phyloP scores from a whole-genome alignment of 2,888 invertebrate species.

The Panopea generosa region DNA sequence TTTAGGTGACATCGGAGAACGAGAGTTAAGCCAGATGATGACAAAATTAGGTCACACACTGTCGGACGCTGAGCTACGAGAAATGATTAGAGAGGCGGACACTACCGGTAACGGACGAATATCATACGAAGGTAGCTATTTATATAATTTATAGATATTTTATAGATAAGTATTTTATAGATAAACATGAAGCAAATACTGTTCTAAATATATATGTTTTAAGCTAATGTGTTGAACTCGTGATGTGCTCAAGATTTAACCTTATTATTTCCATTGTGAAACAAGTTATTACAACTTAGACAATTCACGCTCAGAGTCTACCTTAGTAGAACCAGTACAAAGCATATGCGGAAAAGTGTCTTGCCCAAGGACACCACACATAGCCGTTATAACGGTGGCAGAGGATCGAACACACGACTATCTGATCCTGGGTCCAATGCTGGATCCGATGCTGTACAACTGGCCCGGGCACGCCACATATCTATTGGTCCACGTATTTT shows the following conservation, averaged over 20 bases:
- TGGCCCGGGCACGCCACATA: too few relatives aligned
- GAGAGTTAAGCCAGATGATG: conserved; percentile 11
- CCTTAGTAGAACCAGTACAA: too few relatives aligned
- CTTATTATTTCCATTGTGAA: too few relatives aligned
- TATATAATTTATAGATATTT: background rate
- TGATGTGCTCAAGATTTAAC: background rate
- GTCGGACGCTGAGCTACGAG: conserved; percentile 19
- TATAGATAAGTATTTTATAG: background rate
- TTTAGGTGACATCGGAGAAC: conserved; percentile 14
- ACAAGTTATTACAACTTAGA: too few relatives aligned
- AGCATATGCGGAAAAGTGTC: too few relatives aligned
- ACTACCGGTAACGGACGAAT: conserved; percentile 33
- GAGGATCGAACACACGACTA: too few relatives aligned
- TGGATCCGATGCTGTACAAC: too few relatives aligned
- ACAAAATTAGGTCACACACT: conserved; percentile 22
- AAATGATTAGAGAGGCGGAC: conserved; percentile 42
- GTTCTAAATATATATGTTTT: background rate
- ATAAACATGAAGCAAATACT: background rate
- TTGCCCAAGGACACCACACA: too few relatives aligned
- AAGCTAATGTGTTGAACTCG: background rate
- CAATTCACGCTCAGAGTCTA: too few relatives aligned
- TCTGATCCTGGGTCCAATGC: too few relatives aligned
- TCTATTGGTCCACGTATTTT: too few relatives aligned
- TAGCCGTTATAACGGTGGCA: too few relatives aligned
- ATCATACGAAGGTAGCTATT: conserved; percentile 27